Percentiles rank a stretch among this genome's conserved stretches.
Conservation (phyloP, 2,113 vertebrate genomes). For the Felis chaus region DNA sequence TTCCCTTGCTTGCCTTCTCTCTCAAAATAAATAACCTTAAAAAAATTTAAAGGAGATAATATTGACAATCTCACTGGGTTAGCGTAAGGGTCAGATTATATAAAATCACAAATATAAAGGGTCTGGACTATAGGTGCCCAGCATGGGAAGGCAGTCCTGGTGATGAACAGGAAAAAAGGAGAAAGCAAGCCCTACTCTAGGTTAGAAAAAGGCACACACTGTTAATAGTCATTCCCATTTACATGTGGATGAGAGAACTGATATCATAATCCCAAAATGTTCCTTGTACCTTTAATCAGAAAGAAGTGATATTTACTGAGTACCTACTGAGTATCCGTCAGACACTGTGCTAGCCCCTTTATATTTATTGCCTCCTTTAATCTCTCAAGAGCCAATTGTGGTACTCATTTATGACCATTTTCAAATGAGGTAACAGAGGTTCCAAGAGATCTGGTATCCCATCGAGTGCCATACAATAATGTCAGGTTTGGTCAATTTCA, state of each 20-base stretch:
- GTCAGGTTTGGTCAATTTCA: background rate
- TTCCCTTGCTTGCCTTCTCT: too few relatives aligned
- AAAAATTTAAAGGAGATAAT: background rate
- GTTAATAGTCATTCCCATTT: background rate
- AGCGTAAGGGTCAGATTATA: background rate
- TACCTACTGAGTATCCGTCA: too few relatives aligned
- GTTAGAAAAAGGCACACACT: background rate
- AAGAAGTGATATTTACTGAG: background rate
- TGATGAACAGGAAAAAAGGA: background rate
- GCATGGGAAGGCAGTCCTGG: background rate
- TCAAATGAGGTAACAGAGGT: background rate
- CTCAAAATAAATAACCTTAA: too few relatives aligned
- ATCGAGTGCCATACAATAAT: background rate
- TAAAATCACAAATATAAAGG: background rate
- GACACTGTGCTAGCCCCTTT: background rate
- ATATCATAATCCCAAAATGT: background rate
- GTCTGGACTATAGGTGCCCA: background rate
- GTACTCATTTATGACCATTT: background rate
- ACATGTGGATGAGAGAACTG: background rate
- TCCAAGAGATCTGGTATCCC: background rate
- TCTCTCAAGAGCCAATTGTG: background rate
- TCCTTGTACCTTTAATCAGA: background rate
- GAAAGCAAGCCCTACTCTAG: fast-evolving
- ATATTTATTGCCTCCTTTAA: background rate
- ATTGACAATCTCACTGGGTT: background rate